Percentiles rank a stretch among this genome's conserved stretches.
Conservation (phyloP, 2,888 invertebrate genomes). For the Cosmia pyralina region DNA sequence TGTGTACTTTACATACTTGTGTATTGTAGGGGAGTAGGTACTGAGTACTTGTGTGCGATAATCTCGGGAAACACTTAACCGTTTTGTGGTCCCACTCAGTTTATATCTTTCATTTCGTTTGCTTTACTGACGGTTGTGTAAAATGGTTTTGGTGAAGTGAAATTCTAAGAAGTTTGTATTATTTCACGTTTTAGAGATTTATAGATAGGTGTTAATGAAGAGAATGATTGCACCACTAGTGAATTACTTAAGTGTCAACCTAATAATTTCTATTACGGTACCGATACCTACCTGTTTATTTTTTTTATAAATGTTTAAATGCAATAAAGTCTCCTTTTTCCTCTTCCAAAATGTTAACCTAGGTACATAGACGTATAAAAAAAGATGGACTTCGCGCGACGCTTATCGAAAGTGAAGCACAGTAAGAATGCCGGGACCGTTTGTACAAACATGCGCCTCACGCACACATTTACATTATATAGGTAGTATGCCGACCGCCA, state of each 20-base stretch:
- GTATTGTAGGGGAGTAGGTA: background rate
- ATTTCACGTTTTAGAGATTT: conserved; percentile 5
- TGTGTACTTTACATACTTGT: conserved; percentile 3
- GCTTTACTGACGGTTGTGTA: conserved; percentile 7
- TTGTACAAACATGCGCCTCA: too few species aligned
- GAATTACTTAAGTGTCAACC: background rate
- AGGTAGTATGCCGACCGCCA: too few species aligned
- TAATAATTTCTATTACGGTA: background rate
- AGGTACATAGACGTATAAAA: too few species aligned
- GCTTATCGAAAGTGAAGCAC: too few species aligned
- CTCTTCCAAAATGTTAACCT: background rate
- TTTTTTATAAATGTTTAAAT: too few species aligned
- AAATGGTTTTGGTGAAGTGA: conserved; percentile 27
- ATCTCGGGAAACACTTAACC: conserved; percentile 31
- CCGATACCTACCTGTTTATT: too few species aligned
- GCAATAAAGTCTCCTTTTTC: background rate
- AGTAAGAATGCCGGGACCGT: too few species aligned
- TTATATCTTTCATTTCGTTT: conserved; percentile 49
- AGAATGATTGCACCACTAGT: background rate
- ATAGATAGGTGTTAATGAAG: background rate
- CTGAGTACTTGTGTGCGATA: conserved; percentile 32
- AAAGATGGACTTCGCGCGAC: too few species aligned
- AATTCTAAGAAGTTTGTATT: conserved; percentile 5
- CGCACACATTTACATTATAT: too few species aligned
- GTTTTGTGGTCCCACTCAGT: conserved; percentile 32